A percentile compares a stretch with the other conserved stretches of the same genome.
These are phyloP conservation scores for Nicator chloris DNA, from an alignment of 2,113 vertebrate genomes.

Conservation along the genomic window DNA sequence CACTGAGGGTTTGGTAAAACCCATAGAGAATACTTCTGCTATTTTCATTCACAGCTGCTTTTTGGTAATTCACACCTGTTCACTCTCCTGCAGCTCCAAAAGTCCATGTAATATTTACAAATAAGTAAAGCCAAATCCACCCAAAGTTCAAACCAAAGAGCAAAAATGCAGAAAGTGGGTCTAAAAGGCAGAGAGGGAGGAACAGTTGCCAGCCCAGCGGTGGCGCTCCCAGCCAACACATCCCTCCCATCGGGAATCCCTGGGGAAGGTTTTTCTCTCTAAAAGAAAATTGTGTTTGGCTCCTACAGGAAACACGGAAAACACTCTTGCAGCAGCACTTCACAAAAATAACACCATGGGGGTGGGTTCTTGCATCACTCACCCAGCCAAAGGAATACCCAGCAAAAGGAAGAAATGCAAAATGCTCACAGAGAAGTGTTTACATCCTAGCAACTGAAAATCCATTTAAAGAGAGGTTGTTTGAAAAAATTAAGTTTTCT, in stretches of 20 bases:
- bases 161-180: background rate
- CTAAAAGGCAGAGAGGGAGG: background rate
- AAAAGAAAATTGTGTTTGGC: background rate
- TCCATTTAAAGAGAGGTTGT: background rate
- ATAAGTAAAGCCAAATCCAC: background rate
- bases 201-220: background rate
- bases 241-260: background rate
- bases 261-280: background rate
- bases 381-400: background rate
- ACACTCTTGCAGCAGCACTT: background rate
- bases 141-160: background rate
- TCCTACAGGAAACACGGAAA: background rate
- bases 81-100: background rate
- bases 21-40: background rate
- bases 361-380: background rate
- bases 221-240: background rate
- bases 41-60: background rate
- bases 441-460: background rate
- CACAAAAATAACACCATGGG: background rate
- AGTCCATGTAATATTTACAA: background rate
- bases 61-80: fast-evolving
- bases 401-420: background rate
- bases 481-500: background rate
- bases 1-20: background rate
- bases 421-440: background rate